A percentile compares a stretch with the other conserved stretches of the same genome.
phyloP scores from a whole-genome alignment of 2,113 vertebrate genomes.

The Sylvia atricapilla region DNA sequence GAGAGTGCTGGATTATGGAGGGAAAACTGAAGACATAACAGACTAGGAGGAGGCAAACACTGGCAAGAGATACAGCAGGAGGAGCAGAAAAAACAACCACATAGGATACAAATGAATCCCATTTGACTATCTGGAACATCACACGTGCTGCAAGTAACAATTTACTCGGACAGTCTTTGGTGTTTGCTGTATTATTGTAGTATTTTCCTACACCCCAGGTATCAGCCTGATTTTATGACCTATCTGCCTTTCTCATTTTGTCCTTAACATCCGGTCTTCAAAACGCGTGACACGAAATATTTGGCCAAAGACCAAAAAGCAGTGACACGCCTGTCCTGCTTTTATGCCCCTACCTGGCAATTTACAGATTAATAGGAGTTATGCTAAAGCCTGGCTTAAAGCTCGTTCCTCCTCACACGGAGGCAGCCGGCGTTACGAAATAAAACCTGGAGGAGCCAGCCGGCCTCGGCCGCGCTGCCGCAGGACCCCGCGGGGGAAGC shows the following conservation, averaged over 20 bases:
- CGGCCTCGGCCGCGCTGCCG: background rate
- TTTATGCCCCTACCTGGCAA: background rate
- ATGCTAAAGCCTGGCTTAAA: background rate
- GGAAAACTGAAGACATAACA: background rate
- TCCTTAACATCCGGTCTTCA: background rate
- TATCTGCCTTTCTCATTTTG: background rate
- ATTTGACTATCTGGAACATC: background rate
- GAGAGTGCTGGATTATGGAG: background rate
- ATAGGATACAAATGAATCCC: fast-evolving
- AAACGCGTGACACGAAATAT: fast-evolving
- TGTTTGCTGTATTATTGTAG: background rate
- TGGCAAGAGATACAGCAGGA: background rate
- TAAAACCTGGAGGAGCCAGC: background rate
- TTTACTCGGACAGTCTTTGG: background rate
- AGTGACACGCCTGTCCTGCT: background rate
- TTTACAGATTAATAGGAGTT: background rate
- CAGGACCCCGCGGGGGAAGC: background rate
- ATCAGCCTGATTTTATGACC: background rate
- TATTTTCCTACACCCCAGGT: background rate
- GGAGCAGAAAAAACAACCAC: background rate
- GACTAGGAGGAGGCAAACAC: background rate
- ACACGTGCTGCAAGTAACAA: background rate
- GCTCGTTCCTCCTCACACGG: background rate
- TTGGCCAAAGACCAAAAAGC: background rate
- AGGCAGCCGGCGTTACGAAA: background rate